Evolutionary conservation across 2,888 invertebrate species (phyloP).

Genomic region (Drosophila seclusa): DNA sequence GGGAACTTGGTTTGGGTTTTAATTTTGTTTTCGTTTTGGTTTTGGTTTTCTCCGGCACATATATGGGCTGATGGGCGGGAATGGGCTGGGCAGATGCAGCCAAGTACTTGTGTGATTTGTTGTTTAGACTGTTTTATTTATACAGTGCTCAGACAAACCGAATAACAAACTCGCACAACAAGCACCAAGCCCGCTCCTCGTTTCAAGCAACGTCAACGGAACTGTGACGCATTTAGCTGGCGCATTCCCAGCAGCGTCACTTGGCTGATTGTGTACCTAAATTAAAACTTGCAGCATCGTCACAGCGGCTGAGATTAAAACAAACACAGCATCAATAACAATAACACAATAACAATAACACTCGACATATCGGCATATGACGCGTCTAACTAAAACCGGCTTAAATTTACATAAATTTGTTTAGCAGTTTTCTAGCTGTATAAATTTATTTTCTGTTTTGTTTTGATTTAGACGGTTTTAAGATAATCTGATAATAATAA

Average conservation of each 20-base stretch:
- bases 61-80: slow-evolving; percentile 1
- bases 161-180: slow-evolving; percentile 14
- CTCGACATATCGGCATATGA: neutral
- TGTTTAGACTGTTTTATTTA: slow-evolving; percentile 42
- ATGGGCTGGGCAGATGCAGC: neutral
- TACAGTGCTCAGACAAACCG: slow-evolving; percentile 27
- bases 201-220: slow-evolving; percentile 39
- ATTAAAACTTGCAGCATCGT: slow-evolving; percentile 52
- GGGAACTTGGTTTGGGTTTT: slow-evolving; percentile 38
- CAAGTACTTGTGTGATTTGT: slow-evolving; percentile 26
- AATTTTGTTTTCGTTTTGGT: slow-evolving; percentile 9
- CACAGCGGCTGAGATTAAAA: slow-evolving; percentile 30
- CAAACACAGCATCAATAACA: slow-evolving; percentile 10
- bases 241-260: slow-evolving; percentile 63
- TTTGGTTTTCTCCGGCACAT: slow-evolving; percentile 5
- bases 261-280: slow-evolving; percentile 35
- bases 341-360: slow-evolving; percentile 9
- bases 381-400: slow-evolving; percentile 60
- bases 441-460: neutral
- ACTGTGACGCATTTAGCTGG: slow-evolving; percentile 65
- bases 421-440: neutral
- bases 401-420: slow-evolving; percentile 16
- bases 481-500: neutral
- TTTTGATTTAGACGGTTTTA: neutral
- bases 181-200: slow-evolving; percentile 12